Evolutionary conservation across 2,888 invertebrate species (phyloP).

Genomic region (Hermaeophaga mercurialis): DNA sequence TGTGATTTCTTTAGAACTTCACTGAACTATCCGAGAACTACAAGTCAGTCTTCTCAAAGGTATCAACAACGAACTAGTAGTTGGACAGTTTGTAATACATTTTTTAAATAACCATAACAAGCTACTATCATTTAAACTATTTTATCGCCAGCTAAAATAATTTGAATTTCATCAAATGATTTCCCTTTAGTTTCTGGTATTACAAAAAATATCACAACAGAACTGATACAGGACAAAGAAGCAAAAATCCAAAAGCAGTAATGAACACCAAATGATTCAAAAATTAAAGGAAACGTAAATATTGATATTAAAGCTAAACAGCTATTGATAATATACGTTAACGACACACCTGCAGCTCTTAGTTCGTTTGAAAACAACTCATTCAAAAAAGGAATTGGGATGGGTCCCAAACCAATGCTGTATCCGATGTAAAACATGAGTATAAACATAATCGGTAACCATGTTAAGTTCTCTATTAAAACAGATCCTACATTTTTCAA

Average conservation of each 20-base stretch:
- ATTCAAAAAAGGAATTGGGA: neutral
- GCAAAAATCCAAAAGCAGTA: neutral
- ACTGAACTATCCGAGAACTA: too few relatives aligned
- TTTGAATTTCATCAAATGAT: neutral
- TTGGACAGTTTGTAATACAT: too few relatives aligned
- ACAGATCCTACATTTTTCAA: conserved; percentile 54
- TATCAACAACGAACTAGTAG: too few relatives aligned
- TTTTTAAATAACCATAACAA: too few relatives aligned
- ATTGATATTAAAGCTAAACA: neutral
- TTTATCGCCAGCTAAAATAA: neutral
- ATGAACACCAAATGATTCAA: neutral
- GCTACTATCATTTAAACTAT: too few relatives aligned
- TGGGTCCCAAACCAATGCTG: neutral
- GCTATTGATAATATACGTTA: neutral
- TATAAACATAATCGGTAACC: neutral
- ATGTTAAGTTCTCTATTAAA: too few relatives aligned
- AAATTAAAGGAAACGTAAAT: neutral
- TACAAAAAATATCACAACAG: neutral
- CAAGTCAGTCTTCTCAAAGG: too few relatives aligned
- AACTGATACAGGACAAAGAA: neutral
- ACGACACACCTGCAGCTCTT: neutral
- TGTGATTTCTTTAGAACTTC: too few relatives aligned
- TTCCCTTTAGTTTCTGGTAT: conserved; percentile 4
- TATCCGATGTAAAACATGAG: neutral
- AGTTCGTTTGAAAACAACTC: neutral